These are phyloP conservation scores for Nezara viridula DNA, from an alignment of 2,888 invertebrate genomes.

Conservation along the genomic window DNA sequence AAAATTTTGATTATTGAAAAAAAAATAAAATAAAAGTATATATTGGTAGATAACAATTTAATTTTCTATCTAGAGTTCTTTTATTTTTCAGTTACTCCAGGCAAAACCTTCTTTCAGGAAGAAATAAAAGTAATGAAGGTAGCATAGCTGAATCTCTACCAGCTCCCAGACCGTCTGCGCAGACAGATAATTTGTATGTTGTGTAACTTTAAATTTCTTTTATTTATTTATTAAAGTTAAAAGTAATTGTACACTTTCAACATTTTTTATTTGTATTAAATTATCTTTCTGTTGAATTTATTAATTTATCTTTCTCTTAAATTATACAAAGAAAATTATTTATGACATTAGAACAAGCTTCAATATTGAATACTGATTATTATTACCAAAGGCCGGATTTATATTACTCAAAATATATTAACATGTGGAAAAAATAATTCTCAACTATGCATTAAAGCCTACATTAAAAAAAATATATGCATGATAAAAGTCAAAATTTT, in stretches of 20 bases:
- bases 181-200: slow-evolving; percentile 63
- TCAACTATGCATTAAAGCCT: too few relatives aligned
- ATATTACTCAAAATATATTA: too few relatives aligned
- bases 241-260: neutral
- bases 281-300: neutral
- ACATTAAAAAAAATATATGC: too few relatives aligned
- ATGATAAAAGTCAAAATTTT: too few relatives aligned
- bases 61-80: neutral
- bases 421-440: too few relatives aligned
- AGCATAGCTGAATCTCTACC: slow-evolving; percentile 63
- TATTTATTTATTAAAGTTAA: neutral
- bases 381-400: too few relatives aligned
- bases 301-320: too few relatives aligned
- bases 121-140: slow-evolving; percentile 81
- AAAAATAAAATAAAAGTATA: too few relatives aligned
- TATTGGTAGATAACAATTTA: neutral
- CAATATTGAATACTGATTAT: too few relatives aligned
- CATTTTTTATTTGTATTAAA: neutral
- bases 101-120: slow-evolving; percentile 86
- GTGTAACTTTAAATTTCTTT: neutral
- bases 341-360: too few relatives aligned
- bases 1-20: too few relatives aligned
- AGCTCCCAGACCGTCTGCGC: slow-evolving; percentile 55
- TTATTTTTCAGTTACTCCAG: slow-evolving; percentile 82
- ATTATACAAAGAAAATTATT: too few relatives aligned